Percentiles rank a stretch among this genome's conserved stretches.
These are phyloP conservation scores for Lacerta agilis DNA, from an alignment of 2,797 vertebrate genomes.

Conservation along the genomic window DNA sequence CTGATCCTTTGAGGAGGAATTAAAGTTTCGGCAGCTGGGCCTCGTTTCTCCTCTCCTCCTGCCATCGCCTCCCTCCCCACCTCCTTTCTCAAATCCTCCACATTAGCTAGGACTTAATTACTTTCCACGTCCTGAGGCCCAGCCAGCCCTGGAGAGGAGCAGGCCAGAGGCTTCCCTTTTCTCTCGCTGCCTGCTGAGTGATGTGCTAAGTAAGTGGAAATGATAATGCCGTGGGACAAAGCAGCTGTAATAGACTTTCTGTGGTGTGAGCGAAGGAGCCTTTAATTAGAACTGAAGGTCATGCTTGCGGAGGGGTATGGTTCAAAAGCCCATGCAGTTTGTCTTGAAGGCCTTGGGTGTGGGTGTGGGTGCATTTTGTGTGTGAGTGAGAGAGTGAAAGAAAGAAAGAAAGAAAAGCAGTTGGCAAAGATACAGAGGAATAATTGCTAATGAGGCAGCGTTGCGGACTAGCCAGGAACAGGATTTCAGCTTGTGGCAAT, in stretches of 20 bases:
- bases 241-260: constrained; percentile 41
- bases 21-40: constrained; percentile 64
- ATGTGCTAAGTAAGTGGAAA: constrained; percentile 14
- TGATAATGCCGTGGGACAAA: constrained; percentile 40
- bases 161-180: not conserved
- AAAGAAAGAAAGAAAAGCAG: accelerated
- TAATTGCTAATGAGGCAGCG: accelerated
- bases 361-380: accelerated
- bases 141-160: not conserved
- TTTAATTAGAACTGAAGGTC: constrained; percentile 24
- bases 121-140: not conserved
- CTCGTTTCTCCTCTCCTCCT: not conserved
- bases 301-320: not conserved
- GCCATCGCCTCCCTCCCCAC: accelerated
- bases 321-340: not conserved
- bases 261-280: constrained; percentile 31
- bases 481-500: not conserved
- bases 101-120: constrained; percentile 10
- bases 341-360: not conserved
- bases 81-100: accelerated
- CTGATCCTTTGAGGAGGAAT: constrained; percentile 64
- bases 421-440: not conserved
- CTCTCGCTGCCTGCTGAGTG: not conserved
- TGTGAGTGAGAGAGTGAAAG: no score
- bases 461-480: not conserved